A percentile compares a stretch with the other conserved stretches of the same genome.
phyloP scores from a whole-genome alignment of 2,797 vertebrate species.

The Leptodactylus fallax region DNA sequence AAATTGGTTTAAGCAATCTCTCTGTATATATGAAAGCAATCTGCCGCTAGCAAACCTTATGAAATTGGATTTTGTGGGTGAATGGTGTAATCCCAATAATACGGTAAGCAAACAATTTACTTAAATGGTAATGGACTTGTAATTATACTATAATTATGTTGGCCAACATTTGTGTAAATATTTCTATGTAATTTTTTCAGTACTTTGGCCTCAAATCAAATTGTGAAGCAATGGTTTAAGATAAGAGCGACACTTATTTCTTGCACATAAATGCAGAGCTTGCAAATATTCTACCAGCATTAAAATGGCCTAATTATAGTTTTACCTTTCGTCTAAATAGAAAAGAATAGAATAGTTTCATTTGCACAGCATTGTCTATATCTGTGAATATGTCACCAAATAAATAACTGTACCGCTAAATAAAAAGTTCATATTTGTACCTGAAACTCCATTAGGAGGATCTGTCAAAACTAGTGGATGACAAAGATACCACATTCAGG shows the following conservation, averaged over 20 bases:
- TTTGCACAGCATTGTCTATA: not conserved
- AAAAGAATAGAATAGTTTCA: not conserved
- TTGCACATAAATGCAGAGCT: not conserved
- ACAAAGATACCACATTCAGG: too few species aligned
- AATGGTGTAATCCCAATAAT: slow-evolving; percentile 30
- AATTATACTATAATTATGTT: slow-evolving; percentile 47
- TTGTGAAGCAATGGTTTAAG: slow-evolving; percentile 18
- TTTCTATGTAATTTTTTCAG: not conserved
- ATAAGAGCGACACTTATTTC: not conserved
- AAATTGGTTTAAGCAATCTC: slow-evolving; percentile 39
- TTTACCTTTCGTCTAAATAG: not conserved
- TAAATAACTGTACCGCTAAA: too few species aligned
- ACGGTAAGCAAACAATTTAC: slow-evolving; percentile 19
- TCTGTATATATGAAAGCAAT: slow-evolving; percentile 9
- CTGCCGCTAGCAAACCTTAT: slow-evolving; percentile 25
- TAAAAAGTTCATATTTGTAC: too few species aligned
- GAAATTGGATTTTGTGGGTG: slow-evolving; percentile 33
- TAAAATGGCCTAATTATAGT: not conserved
- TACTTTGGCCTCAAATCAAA: not conserved
- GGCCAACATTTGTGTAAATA: slow-evolving; percentile 37
- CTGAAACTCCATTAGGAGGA: too few species aligned
- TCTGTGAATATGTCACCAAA: too few species aligned
- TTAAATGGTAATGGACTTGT: slow-evolving; percentile 41
- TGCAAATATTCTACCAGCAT: not conserved
- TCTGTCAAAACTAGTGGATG: too few species aligned